Evolutionary conservation across 2,113 vertebrate genomes (phyloP), one percentile per base, ranked within the genome.

Genomic region (Baryphthengus martii): DNA sequence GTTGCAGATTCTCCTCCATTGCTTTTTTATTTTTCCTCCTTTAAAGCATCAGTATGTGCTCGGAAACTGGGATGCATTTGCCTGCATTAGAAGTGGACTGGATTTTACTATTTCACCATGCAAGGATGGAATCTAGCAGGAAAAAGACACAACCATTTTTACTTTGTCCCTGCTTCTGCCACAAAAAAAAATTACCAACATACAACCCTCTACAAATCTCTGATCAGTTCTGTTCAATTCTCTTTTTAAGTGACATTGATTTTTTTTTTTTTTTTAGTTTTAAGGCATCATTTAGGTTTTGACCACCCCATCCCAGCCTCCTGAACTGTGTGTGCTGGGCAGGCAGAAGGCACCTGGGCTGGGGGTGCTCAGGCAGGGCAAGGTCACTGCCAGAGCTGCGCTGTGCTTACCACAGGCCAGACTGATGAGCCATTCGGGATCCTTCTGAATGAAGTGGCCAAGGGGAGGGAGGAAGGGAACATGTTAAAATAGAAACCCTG

Each of bases 361-460:
- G 17, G 17, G 47, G 24, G 19, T 21, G 59, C 33, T 37, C 52
- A 42, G 33, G 23, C 40, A 19, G 67, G 14, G 13, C 50, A 17
- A 17, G 61, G 59, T 15, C 8, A 1, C 50, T 37, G 78, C 3
- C 7, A 2, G 40, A 39, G 58, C 28, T 2, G 3, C 11, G 1
- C 47, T 49, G 73, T 65, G n/a, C n/a, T n/a, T n/a, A n/a, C 62
- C 23, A 0, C 31, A 10, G 68, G 59, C 45, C 58, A 68, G 17
- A 50, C 31, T 26, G 3, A 28, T 0, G 0, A 40, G 24, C 24
- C 5, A 14, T 12, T 21, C 11, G 33, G 53, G n/a, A 29, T 23
- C 7, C 23, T 55, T 16, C 72, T 15, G 2, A 12, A 33, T 1
- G 4, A 28, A 5, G n/a, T 6, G 28, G 33, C 35, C 10, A 5